Base-by-base conservation (phyloP, 2,113 vertebrate species). In the Malaclemys terrapin region DNA sequence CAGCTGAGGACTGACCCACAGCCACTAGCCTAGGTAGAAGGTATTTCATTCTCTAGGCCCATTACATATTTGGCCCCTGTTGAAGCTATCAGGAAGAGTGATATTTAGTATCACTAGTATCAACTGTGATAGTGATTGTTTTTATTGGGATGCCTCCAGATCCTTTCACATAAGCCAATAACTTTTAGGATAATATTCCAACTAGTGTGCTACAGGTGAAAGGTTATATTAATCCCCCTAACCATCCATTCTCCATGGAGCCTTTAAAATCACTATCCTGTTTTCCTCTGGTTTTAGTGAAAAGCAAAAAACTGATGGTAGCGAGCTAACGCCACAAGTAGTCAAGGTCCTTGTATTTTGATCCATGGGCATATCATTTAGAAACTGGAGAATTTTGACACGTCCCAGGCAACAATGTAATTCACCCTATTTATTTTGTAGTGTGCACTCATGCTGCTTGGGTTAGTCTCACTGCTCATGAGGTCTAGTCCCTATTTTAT, bases 391-490 rank as follows among this genome's bases (percentile, higher is more conserved):
- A 84, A 89, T 35, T 85, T 2, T 84, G 59, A 80, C 5, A 76
- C 90, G 10, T 6, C 75, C 59, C 13, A 90, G 76, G 91, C 93
- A 91, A 90, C 91, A 93, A 89, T 94, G 52, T n/a, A 49, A 88
- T 94, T 96, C 8, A 35, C n/a, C 27, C 85, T 87, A 81, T 93
- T 27, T 47, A 87, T 45, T 29, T 47, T 82, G 85, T 85, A 82
- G 56, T 65, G 85, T 4, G 87, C 24, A 84, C 14, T 93, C 1
- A 1, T 4, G 72, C 54, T 82, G 2, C 59, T 59, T 87, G 14
- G 49, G 76, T 91, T 95, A 84, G 94, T 95, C 88, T 93, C 76
- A 47, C 76, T 95, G 91, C 82, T 88, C 87, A 90, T 85, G 53
- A 62, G 93, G 88, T 88, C 56, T 75, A 80, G 89, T 6, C 31